These are phyloP conservation scores for Molanna angustata DNA, from an alignment of 2,888 invertebrate genomes.

Conservation along the genomic window DNA sequence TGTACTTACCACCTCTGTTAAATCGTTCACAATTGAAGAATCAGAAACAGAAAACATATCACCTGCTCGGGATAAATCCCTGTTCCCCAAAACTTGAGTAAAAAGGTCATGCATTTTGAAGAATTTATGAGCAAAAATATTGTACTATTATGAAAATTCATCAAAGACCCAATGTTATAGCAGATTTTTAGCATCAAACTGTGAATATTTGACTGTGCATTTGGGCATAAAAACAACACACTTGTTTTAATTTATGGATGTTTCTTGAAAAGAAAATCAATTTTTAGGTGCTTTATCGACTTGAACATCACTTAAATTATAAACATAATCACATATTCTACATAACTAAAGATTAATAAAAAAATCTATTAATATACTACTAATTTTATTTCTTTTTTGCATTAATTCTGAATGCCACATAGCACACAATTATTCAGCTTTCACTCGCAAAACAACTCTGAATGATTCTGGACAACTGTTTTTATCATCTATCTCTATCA, in stretches of 20 bases:
- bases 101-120: constrained; percentile 84
- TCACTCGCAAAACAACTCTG: constrained; percentile 22
- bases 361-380: too few relatives aligned
- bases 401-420: constrained; percentile 20
- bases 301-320: too few relatives aligned
- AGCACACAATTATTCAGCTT: constrained; percentile 22
- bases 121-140: neutral
- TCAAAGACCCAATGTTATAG: too few relatives aligned
- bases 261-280: too few relatives aligned
- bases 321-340: too few relatives aligned
- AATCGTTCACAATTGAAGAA: constrained; percentile 79
- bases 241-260: too few relatives aligned
- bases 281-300: too few relatives aligned
- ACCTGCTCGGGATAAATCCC: constrained; percentile 87
- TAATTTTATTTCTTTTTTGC: too few relatives aligned
- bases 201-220: too few relatives aligned
- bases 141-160: neutral
- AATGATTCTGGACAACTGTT: constrained; percentile 27
- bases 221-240: neutral
- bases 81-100: constrained; percentile 83
- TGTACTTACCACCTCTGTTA: constrained; percentile 74
- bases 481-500: constrained; percentile 26
- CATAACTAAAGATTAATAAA: too few relatives aligned
- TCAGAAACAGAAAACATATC: constrained; percentile 88
- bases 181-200: too few relatives aligned